Conservation (phyloP, 2,888 invertebrate genomes). For the Capitulum mitella region DNA sequence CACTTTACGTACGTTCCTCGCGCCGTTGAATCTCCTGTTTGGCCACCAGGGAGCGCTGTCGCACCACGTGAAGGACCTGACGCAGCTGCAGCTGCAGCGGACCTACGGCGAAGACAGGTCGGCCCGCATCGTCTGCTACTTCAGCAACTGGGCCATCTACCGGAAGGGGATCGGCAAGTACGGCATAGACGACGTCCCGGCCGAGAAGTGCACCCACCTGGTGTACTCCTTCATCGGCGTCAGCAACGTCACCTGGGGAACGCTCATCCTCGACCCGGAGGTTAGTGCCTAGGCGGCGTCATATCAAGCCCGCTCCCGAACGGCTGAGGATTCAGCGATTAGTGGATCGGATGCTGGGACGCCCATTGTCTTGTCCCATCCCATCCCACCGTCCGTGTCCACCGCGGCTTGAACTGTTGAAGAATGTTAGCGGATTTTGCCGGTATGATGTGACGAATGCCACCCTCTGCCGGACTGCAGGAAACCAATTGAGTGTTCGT, state of each 20-base stretch:
- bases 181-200: constrained; percentile 74
- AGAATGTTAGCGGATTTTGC: no score
- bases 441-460: no score
- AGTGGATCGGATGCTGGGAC: no score
- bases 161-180: constrained; percentile 70
- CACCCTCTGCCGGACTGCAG: no score
- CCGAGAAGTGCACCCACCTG: constrained; percentile 72
- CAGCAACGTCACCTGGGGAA: constrained; percentile 65
- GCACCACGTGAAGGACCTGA: neutral
- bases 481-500: no score
- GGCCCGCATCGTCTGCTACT: constrained; percentile 49
- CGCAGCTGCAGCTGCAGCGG: neutral
- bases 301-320: no score
- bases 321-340: no score
- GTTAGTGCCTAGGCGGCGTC: no score
- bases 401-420: no score
- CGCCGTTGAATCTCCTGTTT: neutral
- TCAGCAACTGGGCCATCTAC: constrained; percentile 78
- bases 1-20: neutral
- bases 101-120: constrained; percentile 20
- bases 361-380: no score
- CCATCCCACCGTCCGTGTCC: no score
- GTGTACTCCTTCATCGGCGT: constrained; percentile 85
- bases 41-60: neutral
- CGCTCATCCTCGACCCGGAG: constrained; percentile 72